These are phyloP conservation scores for Drosophila helvetica DNA, from an alignment of 2,888 invertebrate genomes.

Conservation along the genomic window DNA sequence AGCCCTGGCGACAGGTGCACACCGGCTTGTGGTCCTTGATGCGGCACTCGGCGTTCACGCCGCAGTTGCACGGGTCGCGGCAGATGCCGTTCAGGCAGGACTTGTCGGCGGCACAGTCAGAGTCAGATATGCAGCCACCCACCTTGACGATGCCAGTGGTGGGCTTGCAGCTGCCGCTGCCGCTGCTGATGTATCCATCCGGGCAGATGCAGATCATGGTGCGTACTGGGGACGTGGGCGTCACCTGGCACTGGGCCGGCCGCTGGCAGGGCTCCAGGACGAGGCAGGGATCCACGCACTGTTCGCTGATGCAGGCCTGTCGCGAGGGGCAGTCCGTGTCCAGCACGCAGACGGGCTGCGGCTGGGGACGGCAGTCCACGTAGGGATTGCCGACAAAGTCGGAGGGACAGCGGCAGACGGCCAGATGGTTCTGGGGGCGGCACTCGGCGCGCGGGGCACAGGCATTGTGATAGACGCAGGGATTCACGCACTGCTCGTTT, in stretches of 20 bases:
- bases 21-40: constrained; percentile 94
- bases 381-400: constrained; percentile 92
- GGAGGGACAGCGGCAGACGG: constrained; percentile 92
- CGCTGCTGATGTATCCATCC: constrained; percentile 93
- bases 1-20: constrained; percentile 93
- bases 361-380: constrained; percentile 90
- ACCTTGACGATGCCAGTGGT: constrained; percentile 87
- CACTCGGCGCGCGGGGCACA: constrained; percentile 93
- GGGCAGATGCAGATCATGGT: constrained; percentile 96
- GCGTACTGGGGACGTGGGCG: constrained; percentile 91
- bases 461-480: constrained; percentile 90
- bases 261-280: constrained; percentile 91
- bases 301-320: constrained; percentile 91
- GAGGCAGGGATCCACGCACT: constrained; percentile 93
- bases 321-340: constrained; percentile 93
- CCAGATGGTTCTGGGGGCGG: constrained; percentile 91
- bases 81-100: constrained; percentile 93
- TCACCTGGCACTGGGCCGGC: constrained; percentile 92
- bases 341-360: constrained; percentile 89
- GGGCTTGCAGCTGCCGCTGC: constrained; percentile 91
- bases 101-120: constrained; percentile 90
- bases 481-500: constrained; percentile 93
- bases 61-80: constrained; percentile 93
- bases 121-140: constrained; percentile 90
- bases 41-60: constrained; percentile 92